A percentile compares a stretch with the other conserved stretches of the same genome.
Conservation (phyloP, 2,888 invertebrate genomes). For the Cheilosia vulpina region DNA sequence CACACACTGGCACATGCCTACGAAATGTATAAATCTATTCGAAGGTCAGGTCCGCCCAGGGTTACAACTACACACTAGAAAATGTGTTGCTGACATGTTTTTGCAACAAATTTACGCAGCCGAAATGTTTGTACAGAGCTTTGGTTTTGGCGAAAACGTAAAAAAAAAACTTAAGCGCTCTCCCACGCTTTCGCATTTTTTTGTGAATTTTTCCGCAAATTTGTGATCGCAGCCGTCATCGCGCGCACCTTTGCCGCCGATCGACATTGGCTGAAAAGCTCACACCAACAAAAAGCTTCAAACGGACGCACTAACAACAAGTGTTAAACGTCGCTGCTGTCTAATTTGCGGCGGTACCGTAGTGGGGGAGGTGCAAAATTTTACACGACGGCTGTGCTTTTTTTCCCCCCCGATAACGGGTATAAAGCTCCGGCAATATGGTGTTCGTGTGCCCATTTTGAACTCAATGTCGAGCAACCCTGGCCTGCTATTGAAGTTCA, state of each 20-base stretch:
- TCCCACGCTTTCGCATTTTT: slow-evolving; percentile 56
- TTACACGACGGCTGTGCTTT: slow-evolving; percentile 34
- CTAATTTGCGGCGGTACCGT: slow-evolving; percentile 9
- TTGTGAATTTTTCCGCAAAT: slow-evolving; percentile 32
- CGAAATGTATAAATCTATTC: slow-evolving; percentile 57
- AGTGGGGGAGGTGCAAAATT: slow-evolving; percentile 61
- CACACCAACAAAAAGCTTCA: slow-evolving; percentile 19
- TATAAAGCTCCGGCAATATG: slow-evolving; percentile 70
- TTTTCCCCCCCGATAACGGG: slow-evolving; percentile 59
- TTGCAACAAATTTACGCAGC: slow-evolving; percentile 43
- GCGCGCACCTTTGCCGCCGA: slow-evolving; percentile 42
- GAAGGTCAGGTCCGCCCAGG: slow-evolving; percentile 67
- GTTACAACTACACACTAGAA: slow-evolving; percentile 27
- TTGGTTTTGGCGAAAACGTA: slow-evolving; percentile 6
- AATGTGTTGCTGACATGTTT: slow-evolving; percentile 9
- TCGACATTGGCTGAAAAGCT: slow-evolving; percentile 64
- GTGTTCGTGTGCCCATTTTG: slow-evolving; percentile 75
- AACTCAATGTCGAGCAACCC: slow-evolving; percentile 76
- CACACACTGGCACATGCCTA: slow-evolving; percentile 29
- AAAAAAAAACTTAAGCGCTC: slow-evolving; percentile 8
- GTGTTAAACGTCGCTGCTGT: slow-evolving; percentile 23
- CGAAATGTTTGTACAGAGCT: slow-evolving; percentile 3
- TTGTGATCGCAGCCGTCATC: slow-evolving; percentile 1
- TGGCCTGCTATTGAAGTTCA: slow-evolving; percentile 76
- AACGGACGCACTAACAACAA: slow-evolving; percentile 39